These are phyloP conservation scores for Bufo gargarizans DNA, from an alignment of 2,113 vertebrate species.

Conservation along the genomic window DNA sequence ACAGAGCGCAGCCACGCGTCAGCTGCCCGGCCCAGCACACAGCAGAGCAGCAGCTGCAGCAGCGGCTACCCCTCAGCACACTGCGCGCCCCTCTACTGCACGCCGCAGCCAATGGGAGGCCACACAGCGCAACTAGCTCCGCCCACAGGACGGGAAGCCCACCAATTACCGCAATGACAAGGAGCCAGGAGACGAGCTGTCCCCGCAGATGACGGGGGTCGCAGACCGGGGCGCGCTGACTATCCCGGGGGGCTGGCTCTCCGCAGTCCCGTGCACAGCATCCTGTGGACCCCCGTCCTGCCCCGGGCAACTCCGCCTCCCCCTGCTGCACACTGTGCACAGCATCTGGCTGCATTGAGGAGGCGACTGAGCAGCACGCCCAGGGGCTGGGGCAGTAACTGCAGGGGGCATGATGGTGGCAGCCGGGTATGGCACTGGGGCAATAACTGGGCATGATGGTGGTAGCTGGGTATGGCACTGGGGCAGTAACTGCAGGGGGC, in stretches of 20 bases:
- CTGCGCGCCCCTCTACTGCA: slow-evolving; percentile 28
- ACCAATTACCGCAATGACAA: slow-evolving; percentile 34
- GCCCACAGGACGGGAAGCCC: slow-evolving; percentile 25
- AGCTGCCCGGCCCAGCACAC: slow-evolving; percentile 51
- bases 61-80: background rate
- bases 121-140: background rate
- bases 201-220: background rate
- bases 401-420: too few relatives aligned
- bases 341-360: slow-evolving; percentile 7
- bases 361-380: background rate
- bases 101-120: slow-evolving; percentile 33
- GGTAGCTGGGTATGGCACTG: too few relatives aligned
- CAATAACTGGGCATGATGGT: too few relatives aligned
- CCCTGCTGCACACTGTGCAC: background rate
- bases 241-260: too few relatives aligned
- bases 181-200: slow-evolving; percentile 6
- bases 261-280: background rate
- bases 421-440: too few relatives aligned
- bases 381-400: background rate
- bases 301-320: background rate
- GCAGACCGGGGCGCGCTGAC: too few relatives aligned
- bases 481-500: too few relatives aligned
- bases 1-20: slow-evolving; percentile 23
- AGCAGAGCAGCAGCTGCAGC: slow-evolving; percentile 26
- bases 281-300: background rate